Conservation (phyloP, 2,797 vertebrate genomes). For the Cephalopachus bancanus region DNA sequence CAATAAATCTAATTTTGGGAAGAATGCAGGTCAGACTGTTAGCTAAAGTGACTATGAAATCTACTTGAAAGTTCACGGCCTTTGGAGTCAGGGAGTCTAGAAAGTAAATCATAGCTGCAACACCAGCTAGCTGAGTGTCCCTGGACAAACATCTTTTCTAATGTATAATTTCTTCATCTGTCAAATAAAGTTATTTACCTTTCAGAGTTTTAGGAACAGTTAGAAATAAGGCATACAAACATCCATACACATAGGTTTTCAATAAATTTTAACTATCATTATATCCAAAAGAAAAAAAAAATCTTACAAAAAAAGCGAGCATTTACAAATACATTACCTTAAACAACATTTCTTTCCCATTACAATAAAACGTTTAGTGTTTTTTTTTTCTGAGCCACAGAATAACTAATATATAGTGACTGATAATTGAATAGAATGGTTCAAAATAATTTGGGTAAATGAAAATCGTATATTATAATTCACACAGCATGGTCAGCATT, state of each 20-base stretch:
- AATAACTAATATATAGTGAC: neutral
- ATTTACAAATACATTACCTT: neutral
- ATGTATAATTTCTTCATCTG: neutral
- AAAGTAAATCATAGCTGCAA: neutral
- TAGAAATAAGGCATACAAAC: neutral
- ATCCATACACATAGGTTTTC: neutral
- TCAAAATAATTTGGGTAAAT: neutral
- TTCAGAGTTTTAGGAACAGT: neutral
- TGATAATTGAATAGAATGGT: constrained; percentile 33
- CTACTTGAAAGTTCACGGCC: neutral
- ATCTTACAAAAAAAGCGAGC: neutral
- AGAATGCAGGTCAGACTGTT: neutral
- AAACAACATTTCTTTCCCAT: neutral
- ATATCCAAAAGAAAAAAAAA: neutral
- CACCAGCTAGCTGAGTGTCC: neutral
- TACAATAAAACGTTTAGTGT: neutral
- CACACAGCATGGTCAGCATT: neutral
- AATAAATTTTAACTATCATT: neutral
- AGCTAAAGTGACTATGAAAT: neutral
- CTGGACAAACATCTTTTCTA: neutral
- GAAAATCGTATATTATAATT: neutral
- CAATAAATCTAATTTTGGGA: neutral
- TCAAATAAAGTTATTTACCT: neutral
- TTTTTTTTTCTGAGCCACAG: neutral
- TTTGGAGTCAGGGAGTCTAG: neutral